A percentile compares a stretch with the other conserved stretches of the same genome.
Evolutionary conservation across 2,113 vertebrate species (phyloP).

Genomic region (Zootoca vivipara): DNA sequence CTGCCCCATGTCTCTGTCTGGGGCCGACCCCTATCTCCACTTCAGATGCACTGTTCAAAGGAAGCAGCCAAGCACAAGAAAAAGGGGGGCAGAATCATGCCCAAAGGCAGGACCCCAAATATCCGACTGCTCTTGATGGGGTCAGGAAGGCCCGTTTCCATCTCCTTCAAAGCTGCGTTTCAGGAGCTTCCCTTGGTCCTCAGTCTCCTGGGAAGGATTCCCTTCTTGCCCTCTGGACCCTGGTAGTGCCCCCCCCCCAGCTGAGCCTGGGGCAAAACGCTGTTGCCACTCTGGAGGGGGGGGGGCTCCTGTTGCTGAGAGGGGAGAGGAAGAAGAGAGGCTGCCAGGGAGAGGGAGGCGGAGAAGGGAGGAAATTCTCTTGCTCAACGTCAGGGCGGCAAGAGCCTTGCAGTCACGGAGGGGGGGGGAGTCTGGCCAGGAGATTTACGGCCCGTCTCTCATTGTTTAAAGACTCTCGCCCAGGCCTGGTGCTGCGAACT

Average conservation of each 20-base stretch:
- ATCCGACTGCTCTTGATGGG: no score
- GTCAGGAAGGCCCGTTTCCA: no score
- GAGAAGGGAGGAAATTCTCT: background rate
- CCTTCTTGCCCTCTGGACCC: background rate
- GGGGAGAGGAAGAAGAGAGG: background rate
- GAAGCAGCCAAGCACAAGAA: no score
- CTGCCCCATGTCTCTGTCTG: no score
- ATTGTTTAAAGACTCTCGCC: conserved; percentile 35
- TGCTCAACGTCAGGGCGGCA: accelerated
- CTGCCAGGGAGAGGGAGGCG: no score
- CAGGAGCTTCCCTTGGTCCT: no score
- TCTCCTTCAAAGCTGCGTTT: no score
- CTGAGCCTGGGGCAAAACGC: background rate
- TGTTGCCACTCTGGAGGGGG: background rate
- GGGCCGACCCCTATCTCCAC: background rate
- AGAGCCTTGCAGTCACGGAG: accelerated
- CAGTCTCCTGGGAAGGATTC: no score
- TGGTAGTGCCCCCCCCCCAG: background rate
- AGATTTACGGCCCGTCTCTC: conserved; percentile 2
- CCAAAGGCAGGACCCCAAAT: no score
- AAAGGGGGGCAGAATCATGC: no score
- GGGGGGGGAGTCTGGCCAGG: background rate
- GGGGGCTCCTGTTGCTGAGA: background rate
- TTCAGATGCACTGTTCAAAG: no score
- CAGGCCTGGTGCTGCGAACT: conserved; percentile 1